Evolutionary conservation across 2,797 vertebrate genomes (phyloP).

Genomic region (Agapornis canus): DNA sequence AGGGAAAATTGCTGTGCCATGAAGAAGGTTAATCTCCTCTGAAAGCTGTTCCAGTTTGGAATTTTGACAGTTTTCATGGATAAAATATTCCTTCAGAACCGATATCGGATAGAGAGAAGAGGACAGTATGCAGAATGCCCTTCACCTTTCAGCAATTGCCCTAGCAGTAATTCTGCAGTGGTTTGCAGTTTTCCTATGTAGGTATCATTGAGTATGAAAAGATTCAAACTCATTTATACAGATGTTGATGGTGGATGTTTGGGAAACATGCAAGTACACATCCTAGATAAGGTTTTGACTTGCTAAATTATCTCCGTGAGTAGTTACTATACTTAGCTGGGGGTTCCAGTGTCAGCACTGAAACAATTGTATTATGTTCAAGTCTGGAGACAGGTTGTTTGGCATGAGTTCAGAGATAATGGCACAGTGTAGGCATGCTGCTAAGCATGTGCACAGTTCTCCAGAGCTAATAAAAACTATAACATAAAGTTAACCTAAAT

Average conservation of each 20-base stretch:
- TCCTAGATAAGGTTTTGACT: not conserved
- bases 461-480: not conserved
- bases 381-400: not conserved
- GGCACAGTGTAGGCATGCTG: not conserved
- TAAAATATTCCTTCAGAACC: conserved; percentile 22
- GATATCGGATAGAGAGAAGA: not conserved
- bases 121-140: not conserved
- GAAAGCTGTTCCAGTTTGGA: conserved; percentile 46
- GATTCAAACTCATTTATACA: not conserved
- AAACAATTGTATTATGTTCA: not conserved
- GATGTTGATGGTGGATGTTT: not conserved
- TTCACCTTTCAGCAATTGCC: not conserved
- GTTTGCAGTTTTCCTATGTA: not conserved
- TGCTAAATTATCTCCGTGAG: not conserved
- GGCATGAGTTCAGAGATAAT: not conserved
- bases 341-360: not conserved
- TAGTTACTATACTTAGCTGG: accelerated
- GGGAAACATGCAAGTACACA: not conserved
- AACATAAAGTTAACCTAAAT: not conserved
- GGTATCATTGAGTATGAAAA: not conserved
- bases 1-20: conserved; percentile 63
- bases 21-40: conserved; percentile 55
- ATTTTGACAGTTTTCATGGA: conserved; percentile 47
- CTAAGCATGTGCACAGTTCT: not conserved
- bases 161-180: not conserved